Conservation (phyloP, 2,888 invertebrate species). For the Luperina testacea region DNA sequence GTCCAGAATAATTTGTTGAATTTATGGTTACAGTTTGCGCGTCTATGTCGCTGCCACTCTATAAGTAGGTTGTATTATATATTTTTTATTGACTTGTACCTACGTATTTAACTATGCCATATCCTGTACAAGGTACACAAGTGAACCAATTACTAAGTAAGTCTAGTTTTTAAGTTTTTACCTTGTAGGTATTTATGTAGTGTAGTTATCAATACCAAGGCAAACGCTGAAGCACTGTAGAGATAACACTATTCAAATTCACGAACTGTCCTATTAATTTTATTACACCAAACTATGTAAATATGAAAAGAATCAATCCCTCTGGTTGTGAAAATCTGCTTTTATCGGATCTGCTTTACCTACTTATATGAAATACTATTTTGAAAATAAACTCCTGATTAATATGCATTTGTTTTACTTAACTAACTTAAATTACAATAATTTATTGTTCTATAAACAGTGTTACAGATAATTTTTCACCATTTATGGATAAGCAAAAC, state of each 20-base stretch:
- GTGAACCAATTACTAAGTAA: constrained; percentile 65
- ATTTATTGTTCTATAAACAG: neutral
- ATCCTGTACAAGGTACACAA: constrained; percentile 65
- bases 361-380: constrained; percentile 37
- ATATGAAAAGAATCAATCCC: constrained; percentile 12
- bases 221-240: constrained; percentile 15
- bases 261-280: constrained; percentile 7
- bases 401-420: constrained; percentile 19
- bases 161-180: constrained; percentile 48
- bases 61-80: neutral
- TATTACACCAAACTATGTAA: neutral
- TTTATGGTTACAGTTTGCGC: neutral
- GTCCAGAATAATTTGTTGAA: neutral
- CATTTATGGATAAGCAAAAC: neutral
- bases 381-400: constrained; percentile 51
- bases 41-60: neutral
- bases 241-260: neutral
- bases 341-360: constrained; percentile 29
- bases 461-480: neutral
- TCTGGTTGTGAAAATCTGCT: constrained; percentile 56
- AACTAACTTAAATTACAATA: neutral
- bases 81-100: constrained; percentile 12
- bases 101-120: constrained; percentile 48
- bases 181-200: constrained; percentile 18
- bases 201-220: constrained; percentile 1